Percentiles rank a stretch among this genome's conserved stretches.
phyloP scores from a whole-genome alignment of 2,797 vertebrate species.

The Caiman crocodilus region DNA sequence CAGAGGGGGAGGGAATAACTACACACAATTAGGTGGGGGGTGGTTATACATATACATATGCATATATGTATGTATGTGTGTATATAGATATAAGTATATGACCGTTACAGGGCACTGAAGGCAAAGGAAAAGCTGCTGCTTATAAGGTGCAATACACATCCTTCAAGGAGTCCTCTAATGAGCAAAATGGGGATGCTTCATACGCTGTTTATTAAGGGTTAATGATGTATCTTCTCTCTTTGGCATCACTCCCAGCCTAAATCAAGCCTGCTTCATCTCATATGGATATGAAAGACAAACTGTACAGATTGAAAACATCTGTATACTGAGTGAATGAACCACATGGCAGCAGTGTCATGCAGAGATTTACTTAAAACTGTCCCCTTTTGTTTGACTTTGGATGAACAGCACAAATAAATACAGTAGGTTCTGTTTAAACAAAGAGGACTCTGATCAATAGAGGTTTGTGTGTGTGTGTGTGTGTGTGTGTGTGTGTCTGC shows the following conservation, averaged over 20 bases:
- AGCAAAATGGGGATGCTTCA: slow-evolving; percentile 44
- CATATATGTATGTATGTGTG: no score
- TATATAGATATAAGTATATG: neutral
- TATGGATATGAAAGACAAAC: slow-evolving; percentile 86
- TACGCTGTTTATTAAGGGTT: slow-evolving; percentile 83
- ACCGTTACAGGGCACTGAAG: neutral
- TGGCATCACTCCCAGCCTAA: slow-evolving; percentile 88
- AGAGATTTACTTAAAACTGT: slow-evolving; percentile 79
- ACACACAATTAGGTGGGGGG: no score
- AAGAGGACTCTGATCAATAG: slow-evolving; percentile 83
- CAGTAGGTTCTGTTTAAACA: slow-evolving; percentile 86
- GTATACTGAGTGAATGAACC: slow-evolving; percentile 81
- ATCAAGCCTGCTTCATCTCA: slow-evolving; percentile 87
- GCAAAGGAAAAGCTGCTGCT: neutral
- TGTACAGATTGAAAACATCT: slow-evolving; percentile 91
- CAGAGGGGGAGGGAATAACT: no score
- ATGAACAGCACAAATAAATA: slow-evolving; percentile 83
- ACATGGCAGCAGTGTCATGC: slow-evolving; percentile 81
- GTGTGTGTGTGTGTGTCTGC: neutral
- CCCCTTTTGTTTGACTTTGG: slow-evolving; percentile 85
- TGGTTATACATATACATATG: no score
- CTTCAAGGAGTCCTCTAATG: slow-evolving; percentile 56
- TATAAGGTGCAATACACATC: slow-evolving; percentile 42
- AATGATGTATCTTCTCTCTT: slow-evolving; percentile 83
- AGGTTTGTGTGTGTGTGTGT: slow-evolving; percentile 41